Conservation (phyloP, 2,888 invertebrate genomes). For the Metacarcinus magister region DNA sequence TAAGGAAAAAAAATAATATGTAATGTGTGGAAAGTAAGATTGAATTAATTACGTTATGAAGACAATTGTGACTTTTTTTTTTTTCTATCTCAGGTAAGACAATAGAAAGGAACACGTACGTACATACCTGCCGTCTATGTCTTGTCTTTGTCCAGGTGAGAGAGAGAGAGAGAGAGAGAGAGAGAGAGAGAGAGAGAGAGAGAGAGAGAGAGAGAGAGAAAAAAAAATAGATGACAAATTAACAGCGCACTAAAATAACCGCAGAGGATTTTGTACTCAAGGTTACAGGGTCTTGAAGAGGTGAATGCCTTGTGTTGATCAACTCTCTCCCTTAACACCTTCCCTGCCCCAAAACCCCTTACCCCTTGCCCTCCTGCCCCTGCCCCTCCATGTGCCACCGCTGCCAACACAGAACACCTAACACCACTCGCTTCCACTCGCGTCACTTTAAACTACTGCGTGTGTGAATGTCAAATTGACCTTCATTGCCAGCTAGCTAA, state of each 20-base stretch:
- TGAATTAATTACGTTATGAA: not conserved
- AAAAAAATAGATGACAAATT: not conserved
- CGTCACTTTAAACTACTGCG: not conserved
- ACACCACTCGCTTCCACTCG: conserved; percentile 11
- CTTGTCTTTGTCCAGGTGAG: not conserved
- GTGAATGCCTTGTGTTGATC: conserved; percentile 14
- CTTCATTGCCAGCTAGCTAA: conserved; percentile 33
- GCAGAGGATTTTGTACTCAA: not conserved
- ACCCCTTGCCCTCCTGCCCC: not conserved
- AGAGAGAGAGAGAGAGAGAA: too few relatives aligned
- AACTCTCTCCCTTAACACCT: not conserved
- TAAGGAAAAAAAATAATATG: not conserved
- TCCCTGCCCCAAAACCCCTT: too few relatives aligned
- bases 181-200: too few relatives aligned
- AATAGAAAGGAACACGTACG: too few relatives aligned
- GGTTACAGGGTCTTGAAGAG: not conserved
- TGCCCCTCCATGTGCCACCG: not conserved
- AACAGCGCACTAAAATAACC: not conserved
- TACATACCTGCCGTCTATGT: too few relatives aligned
- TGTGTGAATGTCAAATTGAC: not conserved
- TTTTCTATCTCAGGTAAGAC: not conserved
- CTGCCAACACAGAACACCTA: conserved; percentile 19
- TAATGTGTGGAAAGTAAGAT: not conserved
- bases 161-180: too few relatives aligned
- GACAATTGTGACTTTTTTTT: not conserved